Evolutionary conservation across 2,888 invertebrate genomes (phyloP), one percentile per base, ranked within the genome.

Genomic region (Graphium colonna): DNA sequence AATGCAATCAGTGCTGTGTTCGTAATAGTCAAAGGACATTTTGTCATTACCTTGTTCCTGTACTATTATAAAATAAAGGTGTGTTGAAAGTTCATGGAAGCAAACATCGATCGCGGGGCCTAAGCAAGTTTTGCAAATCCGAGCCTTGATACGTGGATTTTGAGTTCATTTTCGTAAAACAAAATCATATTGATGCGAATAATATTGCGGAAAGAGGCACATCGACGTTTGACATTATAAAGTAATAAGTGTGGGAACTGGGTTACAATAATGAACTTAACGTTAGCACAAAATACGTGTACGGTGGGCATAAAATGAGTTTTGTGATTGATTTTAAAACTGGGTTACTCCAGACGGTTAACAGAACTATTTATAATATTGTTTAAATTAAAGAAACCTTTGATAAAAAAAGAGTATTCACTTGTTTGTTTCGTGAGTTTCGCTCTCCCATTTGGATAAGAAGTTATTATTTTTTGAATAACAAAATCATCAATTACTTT

Each of bases 211-310:
- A 31, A 28, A 49, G 31, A 21, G 21, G 39, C 16, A 36, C 46
- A 16, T 42, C 36, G 52, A 36, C 42, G 31, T 45, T 45, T 15
- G 51, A 31, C 44, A 49, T 53, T 53, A 43, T 53, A 28, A 12
- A n/a, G 33, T 31, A 44, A 33, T 44, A 28, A 53, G 33, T 31
- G 48, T 53, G 53, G 44, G 48, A 53, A 53, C 31, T 40, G 48
- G 43, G 53, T 44, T 36, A 31, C 13, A 17, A 31, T 44, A 53
- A 40, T 53, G 48, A 53, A 53, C 21, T 47, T 28, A 43, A 26
- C 17, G 15, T 49, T 44, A 16, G 31, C 40, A 53, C 43, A 42
- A 33, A 9, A 41, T 42, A 12, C 31, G 44, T 43, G 43, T 17
- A 39, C 36, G 36, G 3, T 13, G n/a, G n/a, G n/a, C n/a, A 36